These are phyloP conservation scores for Caenorhabditis sp. DNA, from an alignment of 2,888 invertebrate genomes.

Conservation along the genomic window DNA sequence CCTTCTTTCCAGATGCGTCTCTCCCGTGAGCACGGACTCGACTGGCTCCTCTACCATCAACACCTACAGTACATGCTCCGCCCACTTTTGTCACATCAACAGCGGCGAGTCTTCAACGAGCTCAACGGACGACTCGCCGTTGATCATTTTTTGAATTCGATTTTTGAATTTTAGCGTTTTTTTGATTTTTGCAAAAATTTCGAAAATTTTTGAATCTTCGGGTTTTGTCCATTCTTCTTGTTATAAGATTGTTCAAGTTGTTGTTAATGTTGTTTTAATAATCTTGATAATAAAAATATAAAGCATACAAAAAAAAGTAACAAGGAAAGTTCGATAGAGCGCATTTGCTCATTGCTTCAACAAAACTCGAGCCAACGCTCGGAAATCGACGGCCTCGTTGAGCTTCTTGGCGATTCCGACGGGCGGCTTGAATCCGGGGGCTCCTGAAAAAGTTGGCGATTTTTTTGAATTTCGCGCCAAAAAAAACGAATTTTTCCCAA, in stretches of 20 bases:
- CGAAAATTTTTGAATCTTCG: not conserved
- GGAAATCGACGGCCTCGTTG: conserved; percentile 59
- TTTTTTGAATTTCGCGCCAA: not conserved
- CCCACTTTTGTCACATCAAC: conserved; percentile 88
- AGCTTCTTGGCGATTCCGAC: conserved; percentile 66
- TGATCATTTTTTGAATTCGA: conserved; percentile 56
- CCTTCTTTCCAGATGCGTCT: conserved; percentile 66
- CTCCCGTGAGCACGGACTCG: conserved; percentile 87
- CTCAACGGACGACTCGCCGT: conserved; percentile 67
- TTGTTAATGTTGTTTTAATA: not conserved
- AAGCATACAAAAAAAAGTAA: not conserved
- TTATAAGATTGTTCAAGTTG: not conserved
- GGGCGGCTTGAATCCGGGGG: conserved; percentile 62
- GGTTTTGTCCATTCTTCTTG: not conserved
- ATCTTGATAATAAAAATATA: conserved; percentile 1
- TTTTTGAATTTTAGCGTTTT: not conserved
- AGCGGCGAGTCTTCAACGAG: conserved; percentile 86
- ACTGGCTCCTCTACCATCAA: conserved; percentile 94
- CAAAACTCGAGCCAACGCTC: conserved; percentile 61
- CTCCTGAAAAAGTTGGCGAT: conserved; percentile 29
- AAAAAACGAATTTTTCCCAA: too few species aligned
- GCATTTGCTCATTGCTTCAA: conserved; percentile 37
- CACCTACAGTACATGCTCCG: conserved; percentile 97
- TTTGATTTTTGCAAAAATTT: not conserved
- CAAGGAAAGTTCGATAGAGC: not conserved